Percentiles rank a stretch among this genome's conserved stretches.
These are phyloP conservation scores for Oryzias celebensis DNA, from an alignment of 2,113 vertebrate species.

Conservation along the genomic window DNA sequence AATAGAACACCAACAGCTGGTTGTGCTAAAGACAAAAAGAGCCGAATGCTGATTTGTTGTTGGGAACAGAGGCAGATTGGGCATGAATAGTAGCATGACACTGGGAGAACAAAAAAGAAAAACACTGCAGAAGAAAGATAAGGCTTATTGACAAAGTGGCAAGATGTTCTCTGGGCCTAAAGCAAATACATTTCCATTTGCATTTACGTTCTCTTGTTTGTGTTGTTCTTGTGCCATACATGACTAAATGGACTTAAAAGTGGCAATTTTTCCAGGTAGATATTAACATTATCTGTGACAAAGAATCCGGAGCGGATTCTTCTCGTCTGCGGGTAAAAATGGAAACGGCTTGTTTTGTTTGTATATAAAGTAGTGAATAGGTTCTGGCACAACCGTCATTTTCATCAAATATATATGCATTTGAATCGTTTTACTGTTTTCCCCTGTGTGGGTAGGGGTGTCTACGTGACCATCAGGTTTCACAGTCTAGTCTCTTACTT, in stretches of 20 bases:
- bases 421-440: too few species aligned
- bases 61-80: constrained; percentile 68
- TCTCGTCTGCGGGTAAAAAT: background rate
- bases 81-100: constrained; percentile 75
- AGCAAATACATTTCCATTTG: constrained; percentile 41
- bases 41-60: constrained; percentile 72
- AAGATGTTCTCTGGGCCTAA: constrained; percentile 55
- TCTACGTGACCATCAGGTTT: too few species aligned
- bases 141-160: constrained; percentile 43
- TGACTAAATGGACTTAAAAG: constrained; percentile 15
- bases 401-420: too few species aligned
- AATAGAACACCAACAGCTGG: constrained; percentile 67
- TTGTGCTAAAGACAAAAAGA: constrained; percentile 73
- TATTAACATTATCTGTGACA: background rate
- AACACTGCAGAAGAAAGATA: constrained; percentile 71
- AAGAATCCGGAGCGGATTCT: too few species aligned
- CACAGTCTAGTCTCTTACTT: too few species aligned
- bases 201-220: constrained; percentile 23
- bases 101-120: constrained; percentile 70
- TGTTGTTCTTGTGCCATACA: constrained; percentile 13
- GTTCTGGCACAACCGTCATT: too few species aligned
- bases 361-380: too few species aligned
- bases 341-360: constrained; percentile 2
- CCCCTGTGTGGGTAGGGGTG: too few species aligned
- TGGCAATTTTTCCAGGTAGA: background rate